Conservation (phyloP, 1,140 invertebrate genomes). For the Heliothis subflexa region DNA sequence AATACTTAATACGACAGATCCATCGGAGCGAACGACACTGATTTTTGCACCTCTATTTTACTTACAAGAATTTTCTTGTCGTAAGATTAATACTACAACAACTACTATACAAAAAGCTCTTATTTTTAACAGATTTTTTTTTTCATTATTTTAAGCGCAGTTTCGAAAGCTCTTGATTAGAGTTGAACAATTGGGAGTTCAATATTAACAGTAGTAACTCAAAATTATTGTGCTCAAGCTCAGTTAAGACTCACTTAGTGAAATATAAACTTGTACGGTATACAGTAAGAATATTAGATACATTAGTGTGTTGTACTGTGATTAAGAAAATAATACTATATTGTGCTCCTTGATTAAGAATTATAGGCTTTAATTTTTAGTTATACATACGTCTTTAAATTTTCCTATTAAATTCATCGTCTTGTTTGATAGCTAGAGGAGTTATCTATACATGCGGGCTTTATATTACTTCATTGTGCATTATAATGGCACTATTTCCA, state of each 20-base stretch:
- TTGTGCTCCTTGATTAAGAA: conserved; percentile 51
- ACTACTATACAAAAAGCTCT: conserved; percentile 82
- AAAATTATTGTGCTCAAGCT: conserved; percentile 51
- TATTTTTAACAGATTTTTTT: conserved; percentile 69
- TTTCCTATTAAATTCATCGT: conserved; percentile 22
- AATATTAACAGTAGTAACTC: conserved; percentile 44
- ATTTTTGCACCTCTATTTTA: conserved; percentile 58
- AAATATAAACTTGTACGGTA: conserved; percentile 34
- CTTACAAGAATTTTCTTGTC: conserved; percentile 58
- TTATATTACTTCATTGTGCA: conserved; percentile 50
- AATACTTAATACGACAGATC: conserved; percentile 54
- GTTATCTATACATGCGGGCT: conserved; percentile 44
- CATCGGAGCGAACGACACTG: conserved; percentile 54
- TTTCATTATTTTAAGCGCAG: conserved; percentile 64
- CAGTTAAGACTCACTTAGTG: conserved; percentile 41
- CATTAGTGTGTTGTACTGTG: conserved; percentile 44
- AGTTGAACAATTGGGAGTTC: conserved; percentile 53
- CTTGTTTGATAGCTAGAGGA: conserved; percentile 27
- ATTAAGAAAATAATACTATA: conserved; percentile 47
- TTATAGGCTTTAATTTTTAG: conserved; percentile 47
- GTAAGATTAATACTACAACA: conserved; percentile 70
- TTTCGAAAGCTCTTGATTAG: conserved; percentile 80
- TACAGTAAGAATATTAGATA: conserved; percentile 48
- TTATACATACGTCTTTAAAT: conserved; percentile 5
- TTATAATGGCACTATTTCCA: conserved; percentile 45